These are phyloP conservation scores for Lasioglossum villosulum DNA, from an alignment of 2,888 invertebrate genomes.

Conservation along the genomic window DNA sequence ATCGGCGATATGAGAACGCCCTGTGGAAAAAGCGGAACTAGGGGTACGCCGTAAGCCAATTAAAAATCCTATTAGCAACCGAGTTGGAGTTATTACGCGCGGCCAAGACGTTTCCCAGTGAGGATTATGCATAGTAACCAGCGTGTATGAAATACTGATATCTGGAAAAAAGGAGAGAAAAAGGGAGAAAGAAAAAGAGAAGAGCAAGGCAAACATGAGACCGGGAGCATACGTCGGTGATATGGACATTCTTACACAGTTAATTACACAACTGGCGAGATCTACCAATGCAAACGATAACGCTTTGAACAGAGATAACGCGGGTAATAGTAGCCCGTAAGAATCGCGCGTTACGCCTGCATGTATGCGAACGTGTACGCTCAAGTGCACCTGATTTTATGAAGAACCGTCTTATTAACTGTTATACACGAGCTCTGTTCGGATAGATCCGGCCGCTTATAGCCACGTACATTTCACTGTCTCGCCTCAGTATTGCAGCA, in stretches of 20 bases:
- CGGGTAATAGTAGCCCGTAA: conserved; percentile 40
- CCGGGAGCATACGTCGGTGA: conserved; percentile 7
- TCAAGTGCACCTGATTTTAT: conserved; percentile 48
- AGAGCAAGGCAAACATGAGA: neutral
- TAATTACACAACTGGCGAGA: conserved; percentile 65
- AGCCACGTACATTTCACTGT: conserved; percentile 60
- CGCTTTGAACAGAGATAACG: conserved; percentile 43
- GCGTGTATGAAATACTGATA: conserved; percentile 38
- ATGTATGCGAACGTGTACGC: conserved; percentile 27
- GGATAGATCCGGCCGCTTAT: conserved; percentile 68
- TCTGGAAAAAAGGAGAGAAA: neutral
- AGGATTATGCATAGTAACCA: conserved; percentile 15
- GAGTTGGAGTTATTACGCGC: conserved; percentile 22
- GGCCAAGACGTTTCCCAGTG: conserved; percentile 9
- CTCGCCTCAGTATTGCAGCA: conserved; percentile 36
- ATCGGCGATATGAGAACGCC: conserved; percentile 6
- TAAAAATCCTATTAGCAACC: conserved; percentile 52
- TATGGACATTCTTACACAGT: conserved; percentile 31
- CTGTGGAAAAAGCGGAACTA: conserved; percentile 46
- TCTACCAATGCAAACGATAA: conserved; percentile 68
- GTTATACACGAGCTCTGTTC: conserved; percentile 28
- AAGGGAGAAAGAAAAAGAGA: too few species aligned
- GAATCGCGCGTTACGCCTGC: conserved; percentile 17
- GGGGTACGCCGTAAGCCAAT: conserved; percentile 35
- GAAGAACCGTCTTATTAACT: conserved; percentile 40